phyloP scores from a whole-genome alignment of 2,797 vertebrate genomes.

The Rhynchotus rufescens region DNA sequence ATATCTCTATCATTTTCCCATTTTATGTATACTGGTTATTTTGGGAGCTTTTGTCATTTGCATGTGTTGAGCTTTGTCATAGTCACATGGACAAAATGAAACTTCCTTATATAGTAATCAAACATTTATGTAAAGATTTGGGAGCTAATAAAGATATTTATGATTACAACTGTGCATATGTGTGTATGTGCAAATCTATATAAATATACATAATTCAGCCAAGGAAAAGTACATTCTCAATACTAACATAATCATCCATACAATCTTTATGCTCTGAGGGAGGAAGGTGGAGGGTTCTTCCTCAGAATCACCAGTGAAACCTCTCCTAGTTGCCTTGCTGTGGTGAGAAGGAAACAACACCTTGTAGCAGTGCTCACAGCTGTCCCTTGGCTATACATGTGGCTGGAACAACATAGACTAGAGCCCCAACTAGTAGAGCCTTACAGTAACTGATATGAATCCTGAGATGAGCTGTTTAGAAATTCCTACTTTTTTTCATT shows the following conservation, averaged over 20 bases:
- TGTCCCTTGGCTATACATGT: background rate
- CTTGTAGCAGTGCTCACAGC: background rate
- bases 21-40: slow-evolving; percentile 6
- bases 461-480: background rate
- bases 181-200: background rate
- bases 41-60: slow-evolving; percentile 7
- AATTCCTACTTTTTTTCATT: background rate
- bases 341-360: background rate
- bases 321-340: background rate
- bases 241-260: background rate
- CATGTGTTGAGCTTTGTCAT: slow-evolving; percentile 23
- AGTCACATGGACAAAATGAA: slow-evolving; percentile 15
- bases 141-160: background rate
- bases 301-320: background rate
- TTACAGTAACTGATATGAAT: background rate
- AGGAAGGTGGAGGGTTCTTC: background rate
- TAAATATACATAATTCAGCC: background rate
- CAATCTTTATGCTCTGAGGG: background rate
- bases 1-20: background rate
- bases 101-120: background rate
- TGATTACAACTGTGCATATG: background rate
- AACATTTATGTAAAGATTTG: background rate
- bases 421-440: background rate
- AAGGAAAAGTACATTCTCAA: background rate
- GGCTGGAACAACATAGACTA: background rate